Base-by-base conservation (phyloP, 2,797 vertebrate genomes). In the Pangasius macronema region DNA sequence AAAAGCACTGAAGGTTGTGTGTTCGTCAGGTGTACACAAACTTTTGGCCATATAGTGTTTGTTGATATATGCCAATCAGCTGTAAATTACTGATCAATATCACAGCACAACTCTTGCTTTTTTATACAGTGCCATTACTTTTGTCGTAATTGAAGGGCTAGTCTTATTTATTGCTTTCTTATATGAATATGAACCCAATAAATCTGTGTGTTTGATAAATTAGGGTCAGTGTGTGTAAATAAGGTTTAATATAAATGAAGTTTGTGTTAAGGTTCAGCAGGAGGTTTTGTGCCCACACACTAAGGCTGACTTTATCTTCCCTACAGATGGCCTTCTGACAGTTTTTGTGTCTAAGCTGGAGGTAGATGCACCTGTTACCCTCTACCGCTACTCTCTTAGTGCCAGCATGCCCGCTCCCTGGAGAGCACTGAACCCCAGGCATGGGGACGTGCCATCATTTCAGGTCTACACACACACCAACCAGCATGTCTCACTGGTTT, bases 341-440 rank as follows among this genome's bases (percentile, higher is more conserved):
- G 97, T 99, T 77, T 98, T 97, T 63, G 88, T 99, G 92, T 98
- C 97, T 89, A 97, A 96, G 93, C 94, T 97, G 93, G 96, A 96
- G 89, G 94, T 93, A 8, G 96, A 95, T 86, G 93, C 95, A 53
- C 95, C 93, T 27, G 93, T 96, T 0, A 93, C 96, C 0, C 89
- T 98, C 89, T 99, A 99, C 94, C 96, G 97, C 85, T 97, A 97
- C 92, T 98, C 98, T 0, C 96, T 98, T 59, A 98, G 98, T 42
- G 93, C 96, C 94, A 98, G 95, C 27, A 92, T 95, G 68, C 95
- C 96, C 0, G 94, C 95, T 0, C 97, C 98, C 0, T 99, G 98
- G 98, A 97, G 96, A 91, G 91, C 86, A 3, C 95, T 97, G 92
- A 93, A 96, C 70, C 77, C 96, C 0, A 96, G 95, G 82, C 96